phyloP scores from a whole-genome alignment of 2,888 invertebrate species.

The Apodemia hepburni region DNA sequence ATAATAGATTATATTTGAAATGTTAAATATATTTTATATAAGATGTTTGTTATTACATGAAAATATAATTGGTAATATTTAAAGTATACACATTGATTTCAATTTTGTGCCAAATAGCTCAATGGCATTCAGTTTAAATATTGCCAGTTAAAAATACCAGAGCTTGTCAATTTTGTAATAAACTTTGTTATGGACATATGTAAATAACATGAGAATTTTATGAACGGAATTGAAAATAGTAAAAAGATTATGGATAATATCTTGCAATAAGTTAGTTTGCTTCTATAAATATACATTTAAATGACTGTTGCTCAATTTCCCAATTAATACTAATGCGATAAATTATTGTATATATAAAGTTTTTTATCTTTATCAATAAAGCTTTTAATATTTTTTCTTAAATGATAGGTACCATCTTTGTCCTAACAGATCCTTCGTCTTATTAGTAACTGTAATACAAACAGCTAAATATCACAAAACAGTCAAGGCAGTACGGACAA shows the following conservation, averaged over 20 bases:
- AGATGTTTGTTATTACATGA: constrained; percentile 57
- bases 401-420: neutral
- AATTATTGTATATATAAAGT: neutral
- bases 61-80: constrained; percentile 18
- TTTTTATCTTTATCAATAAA: neutral
- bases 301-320: constrained; percentile 2
- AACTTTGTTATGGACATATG: constrained; percentile 22
- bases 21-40: constrained; percentile 28
- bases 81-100: constrained; percentile 1
- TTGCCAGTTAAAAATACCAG: constrained; percentile 26
- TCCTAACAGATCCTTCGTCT: too few relatives aligned
- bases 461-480: neutral
- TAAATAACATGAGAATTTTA: constrained; percentile 8
- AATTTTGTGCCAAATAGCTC: constrained; percentile 30
- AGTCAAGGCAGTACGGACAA: neutral
- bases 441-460: too few relatives aligned
- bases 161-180: constrained; percentile 30
- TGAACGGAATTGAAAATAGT: constrained; percentile 37
- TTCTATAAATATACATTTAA: neutral
- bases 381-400: neutral
- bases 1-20: constrained; percentile 35
- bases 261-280: constrained; percentile 12
- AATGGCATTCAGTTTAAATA: constrained; percentile 14
- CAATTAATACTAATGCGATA: neutral
- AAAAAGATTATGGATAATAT: constrained; percentile 30